Evolutionary conservation across 2,113 vertebrate species (phyloP).

Genomic region (Dipodomys ordii): DNA sequence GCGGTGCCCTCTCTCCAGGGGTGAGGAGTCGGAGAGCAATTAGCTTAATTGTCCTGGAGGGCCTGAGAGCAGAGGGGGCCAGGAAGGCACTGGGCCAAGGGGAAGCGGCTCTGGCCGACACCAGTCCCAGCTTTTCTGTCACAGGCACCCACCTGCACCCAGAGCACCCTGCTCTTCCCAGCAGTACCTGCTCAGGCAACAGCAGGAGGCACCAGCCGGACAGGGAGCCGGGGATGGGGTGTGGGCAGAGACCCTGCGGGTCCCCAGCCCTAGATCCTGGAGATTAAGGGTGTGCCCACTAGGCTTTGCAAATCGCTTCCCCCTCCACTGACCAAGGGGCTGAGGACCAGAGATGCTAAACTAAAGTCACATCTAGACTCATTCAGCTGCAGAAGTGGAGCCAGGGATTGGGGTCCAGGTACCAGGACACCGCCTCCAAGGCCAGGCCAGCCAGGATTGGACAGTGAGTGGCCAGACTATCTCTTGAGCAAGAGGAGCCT

Average conservation of each 20-base stretch:
- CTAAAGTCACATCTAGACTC: background rate
- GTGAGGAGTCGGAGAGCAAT: slow-evolving; percentile 54
- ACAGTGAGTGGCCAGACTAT: background rate
- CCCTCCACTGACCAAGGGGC: background rate
- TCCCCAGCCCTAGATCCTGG: background rate
- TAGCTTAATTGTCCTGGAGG: slow-evolving; percentile 60
- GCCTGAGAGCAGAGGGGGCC: background rate
- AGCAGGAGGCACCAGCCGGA: background rate
- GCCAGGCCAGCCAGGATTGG: too few relatives aligned
- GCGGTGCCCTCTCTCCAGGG: background rate
- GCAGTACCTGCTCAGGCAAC: background rate
- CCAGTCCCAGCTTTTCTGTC: background rate
- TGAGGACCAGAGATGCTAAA: background rate
- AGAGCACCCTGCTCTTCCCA: background rate
- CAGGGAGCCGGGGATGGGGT: rapidly evolving
- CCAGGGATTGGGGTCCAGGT: background rate
- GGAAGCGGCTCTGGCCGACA: background rate
- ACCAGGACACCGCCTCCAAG: background rate
- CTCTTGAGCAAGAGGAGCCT: background rate
- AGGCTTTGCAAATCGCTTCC: background rate
- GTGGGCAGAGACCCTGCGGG: background rate
- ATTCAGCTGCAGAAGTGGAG: too few relatives aligned
- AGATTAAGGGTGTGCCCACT: background rate
- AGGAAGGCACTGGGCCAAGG: background rate
- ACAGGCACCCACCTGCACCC: background rate